Conservation (phyloP, 1,140 invertebrate genomes). For the Drosophila bipectinata region DNA sequence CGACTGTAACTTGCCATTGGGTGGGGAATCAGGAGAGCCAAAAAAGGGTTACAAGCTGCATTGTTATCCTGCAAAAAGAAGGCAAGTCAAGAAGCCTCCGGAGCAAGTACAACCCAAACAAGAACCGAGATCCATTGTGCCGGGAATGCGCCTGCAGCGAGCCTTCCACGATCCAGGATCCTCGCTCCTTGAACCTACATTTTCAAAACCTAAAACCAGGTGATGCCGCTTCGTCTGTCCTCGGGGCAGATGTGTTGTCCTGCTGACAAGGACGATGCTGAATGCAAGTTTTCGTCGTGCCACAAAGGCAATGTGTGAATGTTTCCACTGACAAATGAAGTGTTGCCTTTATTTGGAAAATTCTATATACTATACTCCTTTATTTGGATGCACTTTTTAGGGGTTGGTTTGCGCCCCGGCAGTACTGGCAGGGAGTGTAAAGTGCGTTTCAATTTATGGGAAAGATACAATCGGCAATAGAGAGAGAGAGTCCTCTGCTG, state of each 20-base stretch:
- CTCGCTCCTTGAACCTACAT: slow-evolving; percentile 5
- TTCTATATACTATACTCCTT: slow-evolving; percentile 34
- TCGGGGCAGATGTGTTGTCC: slow-evolving; percentile 60
- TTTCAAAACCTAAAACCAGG: slow-evolving; percentile 49
- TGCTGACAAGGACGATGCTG: slow-evolving; percentile 37
- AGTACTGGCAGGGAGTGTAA: slow-evolving; percentile 29
- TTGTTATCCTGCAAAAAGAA: slow-evolving; percentile 36
- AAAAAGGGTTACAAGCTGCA: slow-evolving; percentile 50
- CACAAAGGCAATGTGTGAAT: slow-evolving; percentile 75
- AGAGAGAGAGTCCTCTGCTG: slow-evolving; percentile 12
- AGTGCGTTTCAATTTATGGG: slow-evolving; percentile 67
- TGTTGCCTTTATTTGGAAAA: slow-evolving; percentile 45
- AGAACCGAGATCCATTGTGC: slow-evolving; percentile 28
- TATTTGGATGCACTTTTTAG: slow-evolving; percentile 48
- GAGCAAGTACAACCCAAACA: slow-evolving; percentile 38
- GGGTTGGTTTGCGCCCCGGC: slow-evolving; percentile 45
- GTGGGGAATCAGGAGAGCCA: not conserved
- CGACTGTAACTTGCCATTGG: slow-evolving; percentile 49
- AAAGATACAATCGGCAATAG: slow-evolving; percentile 51
- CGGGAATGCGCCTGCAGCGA: slow-evolving; percentile 54
- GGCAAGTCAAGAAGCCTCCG: slow-evolving; percentile 74
- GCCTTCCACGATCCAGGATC: slow-evolving; percentile 38
- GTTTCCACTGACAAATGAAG: slow-evolving; percentile 63
- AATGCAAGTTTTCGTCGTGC: slow-evolving; percentile 33
- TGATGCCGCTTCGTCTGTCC: slow-evolving; percentile 49